Conservation (phyloP, 1,140 invertebrate genomes). For the Maniola jurtina region DNA sequence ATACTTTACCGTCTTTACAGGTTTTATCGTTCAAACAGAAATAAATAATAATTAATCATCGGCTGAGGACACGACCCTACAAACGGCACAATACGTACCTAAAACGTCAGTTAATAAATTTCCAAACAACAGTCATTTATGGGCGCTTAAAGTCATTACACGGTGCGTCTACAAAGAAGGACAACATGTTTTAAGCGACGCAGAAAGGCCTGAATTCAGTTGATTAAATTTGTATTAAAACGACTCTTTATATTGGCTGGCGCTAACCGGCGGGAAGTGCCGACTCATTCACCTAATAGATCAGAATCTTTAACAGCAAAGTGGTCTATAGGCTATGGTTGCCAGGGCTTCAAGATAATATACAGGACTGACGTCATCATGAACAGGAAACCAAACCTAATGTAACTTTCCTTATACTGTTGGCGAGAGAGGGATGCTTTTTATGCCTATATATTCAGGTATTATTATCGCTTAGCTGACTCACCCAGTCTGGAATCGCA, state of each 20-base stretch:
- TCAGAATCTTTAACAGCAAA: slow-evolving; percentile 69
- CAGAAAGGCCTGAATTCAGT: slow-evolving; percentile 62
- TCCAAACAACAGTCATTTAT: slow-evolving; percentile 68
- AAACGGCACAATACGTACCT: slow-evolving; percentile 55
- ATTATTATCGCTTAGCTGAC: too few relatives aligned
- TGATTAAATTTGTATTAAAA: slow-evolving; percentile 78
- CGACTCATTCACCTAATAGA: slow-evolving; percentile 72
- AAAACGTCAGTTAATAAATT: slow-evolving; percentile 69
- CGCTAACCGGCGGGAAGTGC: slow-evolving; percentile 60
- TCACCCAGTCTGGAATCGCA: too few relatives aligned
- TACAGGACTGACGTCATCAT: background rate
- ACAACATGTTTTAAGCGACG: slow-evolving; percentile 60
- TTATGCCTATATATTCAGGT: too few relatives aligned
- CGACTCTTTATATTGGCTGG: slow-evolving; percentile 66
- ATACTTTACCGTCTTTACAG: background rate
- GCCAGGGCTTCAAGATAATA: background rate
- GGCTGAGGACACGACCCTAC: slow-evolving; percentile 44
- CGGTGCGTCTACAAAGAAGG: slow-evolving; percentile 59
- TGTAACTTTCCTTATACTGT: too few relatives aligned
- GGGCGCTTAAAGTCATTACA: slow-evolving; percentile 72
- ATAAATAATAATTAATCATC: slow-evolving; percentile 55
- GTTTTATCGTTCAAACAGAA: slow-evolving; percentile 31
- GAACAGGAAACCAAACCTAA: too few relatives aligned
- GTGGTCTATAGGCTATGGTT: slow-evolving; percentile 34
- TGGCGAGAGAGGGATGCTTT: too few relatives aligned